phyloP scores from a whole-genome alignment of 2,888 invertebrate genomes.

The Drosophila kambysellisi region DNA sequence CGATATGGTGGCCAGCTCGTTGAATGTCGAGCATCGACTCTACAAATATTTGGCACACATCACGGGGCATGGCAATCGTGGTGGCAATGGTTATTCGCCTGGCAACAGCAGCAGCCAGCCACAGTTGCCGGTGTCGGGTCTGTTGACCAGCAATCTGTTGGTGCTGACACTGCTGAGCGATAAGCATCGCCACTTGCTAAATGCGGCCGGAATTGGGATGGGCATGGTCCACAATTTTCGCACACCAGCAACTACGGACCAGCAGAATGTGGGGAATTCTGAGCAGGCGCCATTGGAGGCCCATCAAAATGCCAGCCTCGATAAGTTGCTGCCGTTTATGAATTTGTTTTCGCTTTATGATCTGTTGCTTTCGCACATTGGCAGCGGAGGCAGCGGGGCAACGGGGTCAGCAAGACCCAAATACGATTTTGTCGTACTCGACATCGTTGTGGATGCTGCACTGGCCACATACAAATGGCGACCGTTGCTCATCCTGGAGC shows the following conservation, averaged over 20 bases:
- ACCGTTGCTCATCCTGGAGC: slow-evolving; percentile 84
- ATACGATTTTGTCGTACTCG: slow-evolving; percentile 85
- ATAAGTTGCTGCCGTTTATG: slow-evolving; percentile 77
- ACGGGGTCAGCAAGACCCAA: slow-evolving; percentile 56
- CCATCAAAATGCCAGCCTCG: slow-evolving; percentile 56
- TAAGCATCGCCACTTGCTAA: slow-evolving; percentile 84
- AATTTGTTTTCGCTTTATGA: slow-evolving; percentile 85
- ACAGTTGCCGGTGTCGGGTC: slow-evolving; percentile 48
- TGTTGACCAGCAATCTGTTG: slow-evolving; percentile 82
- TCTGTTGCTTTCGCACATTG: slow-evolving; percentile 78
- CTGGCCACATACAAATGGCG: slow-evolving; percentile 80
- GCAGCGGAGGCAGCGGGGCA: slow-evolving; percentile 7
- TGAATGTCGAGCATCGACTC: slow-evolving; percentile 84
- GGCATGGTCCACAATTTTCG: slow-evolving; percentile 82
- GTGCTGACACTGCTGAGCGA: slow-evolving; percentile 85
- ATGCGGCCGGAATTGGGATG: slow-evolving; percentile 81
- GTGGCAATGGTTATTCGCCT: slow-evolving; percentile 3
- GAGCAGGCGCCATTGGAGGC: background rate
- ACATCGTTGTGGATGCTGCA: slow-evolving; percentile 76
- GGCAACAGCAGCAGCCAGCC: slow-evolving; percentile 9
- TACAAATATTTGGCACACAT: slow-evolving; percentile 83
- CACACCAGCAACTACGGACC: slow-evolving; percentile 31
- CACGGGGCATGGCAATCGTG: slow-evolving; percentile 3
- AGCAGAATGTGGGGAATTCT: slow-evolving; percentile 1
- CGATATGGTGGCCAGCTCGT: slow-evolving; percentile 84